Conservation (phyloP, 2,113 vertebrate genomes). For the Cygnus buccinator region DNA sequence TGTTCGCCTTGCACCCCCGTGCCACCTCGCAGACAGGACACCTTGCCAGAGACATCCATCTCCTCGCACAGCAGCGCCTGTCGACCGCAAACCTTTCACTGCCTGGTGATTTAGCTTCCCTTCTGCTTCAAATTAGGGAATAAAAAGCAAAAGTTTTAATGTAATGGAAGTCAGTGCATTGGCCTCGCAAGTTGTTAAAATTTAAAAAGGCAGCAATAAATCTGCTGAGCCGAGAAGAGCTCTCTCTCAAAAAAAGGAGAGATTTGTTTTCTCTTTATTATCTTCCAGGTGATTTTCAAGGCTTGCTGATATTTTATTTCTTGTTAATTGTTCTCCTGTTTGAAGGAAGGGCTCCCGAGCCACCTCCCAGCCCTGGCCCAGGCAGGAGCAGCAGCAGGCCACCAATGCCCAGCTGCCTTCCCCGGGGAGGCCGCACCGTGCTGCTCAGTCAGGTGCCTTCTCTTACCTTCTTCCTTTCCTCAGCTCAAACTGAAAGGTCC, state of each 20-base stretch:
- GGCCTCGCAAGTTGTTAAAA: conserved; percentile 35
- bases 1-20: fast-evolving
- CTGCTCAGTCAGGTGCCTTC: background rate
- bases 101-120: conserved; percentile 24
- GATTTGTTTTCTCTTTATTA: conserved; percentile 52
- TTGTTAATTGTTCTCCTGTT: conserved; percentile 30
- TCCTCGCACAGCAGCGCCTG: background rate
- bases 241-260: background rate
- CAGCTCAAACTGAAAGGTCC: background rate
- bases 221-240: conserved; percentile 21
- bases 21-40: background rate
- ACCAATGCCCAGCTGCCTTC: background rate
- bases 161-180: background rate
- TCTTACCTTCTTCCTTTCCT: background rate
- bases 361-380: background rate
- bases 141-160: conserved; percentile 42
- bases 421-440: background rate
- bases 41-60: background rate
- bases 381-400: background rate
- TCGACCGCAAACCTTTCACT: conserved; percentile 9
- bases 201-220: conserved; percentile 55
- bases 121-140: conserved; percentile 28
- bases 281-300: conserved; percentile 53
- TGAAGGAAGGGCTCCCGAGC: background rate
- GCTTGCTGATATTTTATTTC: conserved; percentile 9